A percentile compares a stretch with the other conserved stretches of the same genome.
phyloP scores from a whole-genome alignment of 2,888 invertebrate species.

The Stenichneumon culpator region DNA sequence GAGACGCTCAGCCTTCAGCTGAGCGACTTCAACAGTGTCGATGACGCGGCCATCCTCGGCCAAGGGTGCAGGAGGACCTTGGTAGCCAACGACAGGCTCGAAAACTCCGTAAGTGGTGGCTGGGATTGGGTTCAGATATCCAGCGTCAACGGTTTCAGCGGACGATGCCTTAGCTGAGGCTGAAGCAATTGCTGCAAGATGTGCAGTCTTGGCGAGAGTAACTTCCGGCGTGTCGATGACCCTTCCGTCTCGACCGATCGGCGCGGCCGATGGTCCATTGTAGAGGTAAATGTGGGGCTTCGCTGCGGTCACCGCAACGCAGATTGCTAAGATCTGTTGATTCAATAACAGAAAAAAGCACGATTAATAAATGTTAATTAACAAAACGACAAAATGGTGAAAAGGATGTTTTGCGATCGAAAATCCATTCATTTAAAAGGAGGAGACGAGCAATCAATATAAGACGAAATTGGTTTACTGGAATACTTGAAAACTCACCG shows the following conservation, averaged over 20 bases:
- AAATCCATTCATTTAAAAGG: neutral
- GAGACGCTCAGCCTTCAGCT: constrained; percentile 70
- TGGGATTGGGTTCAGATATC: neutral
- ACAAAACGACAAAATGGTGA: constrained; percentile 1
- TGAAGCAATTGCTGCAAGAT: constrained; percentile 80
- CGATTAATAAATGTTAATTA: neutral
- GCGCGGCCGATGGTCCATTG: constrained; percentile 74
- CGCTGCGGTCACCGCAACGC: constrained; percentile 55
- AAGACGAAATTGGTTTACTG: neutral
- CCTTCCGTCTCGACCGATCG: constrained; percentile 76
- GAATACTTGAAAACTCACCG: constrained; percentile 51
- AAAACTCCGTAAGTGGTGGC: constrained; percentile 35
- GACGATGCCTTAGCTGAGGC: constrained; percentile 56
- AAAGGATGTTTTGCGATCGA: neutral
- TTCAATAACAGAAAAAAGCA: neutral
- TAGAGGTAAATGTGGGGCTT: constrained; percentile 74
- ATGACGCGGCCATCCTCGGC: constrained; percentile 67
- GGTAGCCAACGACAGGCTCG: constrained; percentile 66
- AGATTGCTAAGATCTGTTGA: constrained; percentile 48
- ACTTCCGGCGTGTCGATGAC: constrained; percentile 84
- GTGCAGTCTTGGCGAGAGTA: constrained; percentile 82
- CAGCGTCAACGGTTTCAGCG: neutral
- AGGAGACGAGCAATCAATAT: neutral
- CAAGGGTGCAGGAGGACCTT: constrained; percentile 71
- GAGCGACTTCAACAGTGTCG: constrained; percentile 72